Base-by-base conservation (phyloP, 2,113 vertebrate genomes). In the Lampris incognitus region DNA sequence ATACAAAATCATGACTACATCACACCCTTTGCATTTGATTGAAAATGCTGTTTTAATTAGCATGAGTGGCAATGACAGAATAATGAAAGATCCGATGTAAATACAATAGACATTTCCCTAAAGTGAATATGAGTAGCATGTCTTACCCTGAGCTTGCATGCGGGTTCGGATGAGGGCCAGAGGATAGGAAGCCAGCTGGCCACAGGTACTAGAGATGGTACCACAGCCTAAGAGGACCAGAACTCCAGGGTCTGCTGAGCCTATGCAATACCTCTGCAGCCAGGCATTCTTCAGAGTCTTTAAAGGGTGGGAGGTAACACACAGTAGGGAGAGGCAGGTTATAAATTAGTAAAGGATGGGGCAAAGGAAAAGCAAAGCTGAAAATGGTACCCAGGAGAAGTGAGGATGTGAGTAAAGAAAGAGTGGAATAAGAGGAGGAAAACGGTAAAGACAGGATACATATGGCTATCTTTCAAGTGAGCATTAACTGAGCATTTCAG, bases 91-190 rank as follows among this genome's bases (percentile, higher is more conserved):
- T 24, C 24, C 24, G 24, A 24, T 24, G 24, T 24, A 24, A 24
- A 24, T 24, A 24, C 24, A 24, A 24, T 24, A 24, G 24, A 24
- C 24, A 24, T 24, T 24, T 24, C 24, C 24, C 24, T 24, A 24
- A 24, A 24, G 24, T 24, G 24, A 24, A 24, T 24, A 24, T 24
- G 24, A 24, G 24, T 24, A 24, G 24, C 1, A 69, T 64, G 8
- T 3, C 66, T 93, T 75, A 98, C 97, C 96, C 94, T 97, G 97
- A 41, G 97, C 97, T 77, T 98, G 97, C 97, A 98, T 98, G 44
- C 97, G 94, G 3, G 97, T 98, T 67, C 97, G 93, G 85, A 98
- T 91, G 11, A 98, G 93, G 61, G 96, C 95, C 0, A 98, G 88
- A 0, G 97, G 97, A 72, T 98, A 98, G 80, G 97, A 97, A 58